Evolutionary conservation across 2,113 vertebrate genomes (phyloP).

Genomic region (Vulpes lagopus): DNA sequence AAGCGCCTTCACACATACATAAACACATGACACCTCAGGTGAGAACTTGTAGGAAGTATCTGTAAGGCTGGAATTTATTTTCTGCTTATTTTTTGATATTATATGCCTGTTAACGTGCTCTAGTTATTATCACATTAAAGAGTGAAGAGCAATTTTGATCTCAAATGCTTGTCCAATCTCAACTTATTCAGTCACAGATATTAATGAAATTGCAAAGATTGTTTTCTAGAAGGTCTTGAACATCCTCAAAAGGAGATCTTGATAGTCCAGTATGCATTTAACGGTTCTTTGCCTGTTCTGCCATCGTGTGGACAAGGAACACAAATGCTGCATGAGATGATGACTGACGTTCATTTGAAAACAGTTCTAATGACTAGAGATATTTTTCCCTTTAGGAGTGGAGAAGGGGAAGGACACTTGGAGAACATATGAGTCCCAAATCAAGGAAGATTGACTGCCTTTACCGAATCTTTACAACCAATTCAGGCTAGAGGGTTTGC

Average conservation of each 20-base stretch:
- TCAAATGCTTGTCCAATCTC: neutral
- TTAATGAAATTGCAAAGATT: neutral
- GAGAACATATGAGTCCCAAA: neutral
- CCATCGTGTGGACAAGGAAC: constrained; percentile 46
- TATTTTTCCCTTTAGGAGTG: neutral
- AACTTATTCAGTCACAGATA: neutral
- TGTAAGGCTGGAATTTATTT: neutral
- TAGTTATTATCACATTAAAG: neutral
- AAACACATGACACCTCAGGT: neutral
- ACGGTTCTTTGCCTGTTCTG: constrained; percentile 51
- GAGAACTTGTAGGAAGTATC: neutral
- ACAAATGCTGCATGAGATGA: neutral
- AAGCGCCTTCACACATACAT: neutral
- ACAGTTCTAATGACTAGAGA: neutral
- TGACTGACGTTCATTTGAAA: neutral
- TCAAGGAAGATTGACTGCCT: neutral
- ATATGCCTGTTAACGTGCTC: neutral
- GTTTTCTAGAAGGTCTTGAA: constrained; percentile 23
- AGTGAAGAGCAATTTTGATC: neutral
- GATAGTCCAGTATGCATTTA: neutral
- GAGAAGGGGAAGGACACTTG: neutral
- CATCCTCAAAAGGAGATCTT: neutral
- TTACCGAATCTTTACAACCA: neutral
- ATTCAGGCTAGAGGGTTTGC: neutral
- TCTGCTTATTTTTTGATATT: neutral